Base-by-base conservation (phyloP, 2,888 invertebrate genomes). In the Rhyacophila evoluta region DNA sequence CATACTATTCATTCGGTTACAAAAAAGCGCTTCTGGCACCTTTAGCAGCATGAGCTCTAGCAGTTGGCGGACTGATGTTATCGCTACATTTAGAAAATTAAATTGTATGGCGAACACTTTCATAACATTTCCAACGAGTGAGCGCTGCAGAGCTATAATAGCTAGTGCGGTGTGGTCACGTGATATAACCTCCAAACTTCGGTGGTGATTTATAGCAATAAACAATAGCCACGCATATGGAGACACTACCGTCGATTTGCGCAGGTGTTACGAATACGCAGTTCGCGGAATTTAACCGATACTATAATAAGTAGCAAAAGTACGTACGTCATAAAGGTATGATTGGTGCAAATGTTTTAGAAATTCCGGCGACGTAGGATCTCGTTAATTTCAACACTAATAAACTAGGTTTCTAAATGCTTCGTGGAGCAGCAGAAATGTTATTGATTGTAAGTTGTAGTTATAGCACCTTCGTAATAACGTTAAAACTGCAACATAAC, bases 61-160 rank as follows among this genome's bases (percentile, higher is more conserved):
- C 67, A 37, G 75, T 67, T 71, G 55, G 28, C 68, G 68, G 29
- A 70, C 73, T 81, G 81, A 81, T 78, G 81, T 81, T 78, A 81
- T 72, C 67, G 74, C 78, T 81, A 78, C 33, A 76, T 78, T 76
- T 81, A 78, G 81, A 41, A 72, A 41, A 70, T 68, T 73, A 36
- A 29, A 55, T 55, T 71, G 28, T 27, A 39, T 28, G 69, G 25
- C 71, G 39, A 73, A 71, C 75, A 75, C 81, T 81, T 81, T 81
- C 81, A 78, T 78, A 76, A 71, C 68, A 72, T 38, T 15, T 41
- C 38, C 74, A 33, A 55, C 29, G 27, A 75, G 55, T 55, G 25
- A 55, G 37, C 73, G 74, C 76, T 29, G 76, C 72, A 29, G 29
- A 69, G 28, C 15, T 29, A 15, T 37, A 12, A n/a, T 37, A 15